phyloP scores from a whole-genome alignment of 37 sponge, comb jelly and placozoan genomes.

The Aplysina aerophoba region DNA sequence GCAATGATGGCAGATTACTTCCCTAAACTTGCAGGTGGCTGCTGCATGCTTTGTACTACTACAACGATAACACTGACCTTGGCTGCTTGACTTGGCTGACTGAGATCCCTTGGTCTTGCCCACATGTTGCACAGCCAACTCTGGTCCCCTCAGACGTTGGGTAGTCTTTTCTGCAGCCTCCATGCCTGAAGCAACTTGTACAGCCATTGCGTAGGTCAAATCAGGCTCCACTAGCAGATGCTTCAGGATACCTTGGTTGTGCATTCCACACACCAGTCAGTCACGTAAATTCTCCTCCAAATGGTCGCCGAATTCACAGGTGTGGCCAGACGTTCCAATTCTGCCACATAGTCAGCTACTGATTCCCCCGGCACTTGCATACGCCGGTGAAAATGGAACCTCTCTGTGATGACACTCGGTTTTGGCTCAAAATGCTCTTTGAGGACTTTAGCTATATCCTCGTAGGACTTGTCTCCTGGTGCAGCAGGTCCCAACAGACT shows the following conservation, averaged over 20 bases:
- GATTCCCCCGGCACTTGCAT: background rate
- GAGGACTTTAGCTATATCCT: background rate
- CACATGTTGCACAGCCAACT: background rate
- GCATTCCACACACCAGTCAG: background rate
- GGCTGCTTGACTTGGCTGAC: background rate
- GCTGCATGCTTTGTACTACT: conserved; percentile 12
- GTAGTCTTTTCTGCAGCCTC: conserved; percentile 23
- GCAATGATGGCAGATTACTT: background rate
- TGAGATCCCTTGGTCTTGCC: too few relatives aligned
- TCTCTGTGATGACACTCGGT: background rate
- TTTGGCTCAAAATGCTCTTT: background rate
- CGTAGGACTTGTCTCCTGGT: background rate
- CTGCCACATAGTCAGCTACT: conserved; percentile 8
- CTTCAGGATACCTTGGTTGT: background rate
- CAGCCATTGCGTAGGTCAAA: background rate
- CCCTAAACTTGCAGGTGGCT: background rate
- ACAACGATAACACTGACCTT: conserved; percentile 12
- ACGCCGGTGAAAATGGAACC: conserved; percentile 26
- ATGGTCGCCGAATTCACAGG: conserved; percentile 1
- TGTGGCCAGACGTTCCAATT: background rate
- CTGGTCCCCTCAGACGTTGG: background rate
- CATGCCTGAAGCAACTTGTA: background rate
- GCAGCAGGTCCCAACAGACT: background rate
- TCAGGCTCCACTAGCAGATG: conserved; percentile 4
- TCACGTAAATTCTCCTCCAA: background rate